Evolutionary conservation across 2,113 vertebrate genomes (phyloP).

Genomic region (Menidia beryllina): DNA sequence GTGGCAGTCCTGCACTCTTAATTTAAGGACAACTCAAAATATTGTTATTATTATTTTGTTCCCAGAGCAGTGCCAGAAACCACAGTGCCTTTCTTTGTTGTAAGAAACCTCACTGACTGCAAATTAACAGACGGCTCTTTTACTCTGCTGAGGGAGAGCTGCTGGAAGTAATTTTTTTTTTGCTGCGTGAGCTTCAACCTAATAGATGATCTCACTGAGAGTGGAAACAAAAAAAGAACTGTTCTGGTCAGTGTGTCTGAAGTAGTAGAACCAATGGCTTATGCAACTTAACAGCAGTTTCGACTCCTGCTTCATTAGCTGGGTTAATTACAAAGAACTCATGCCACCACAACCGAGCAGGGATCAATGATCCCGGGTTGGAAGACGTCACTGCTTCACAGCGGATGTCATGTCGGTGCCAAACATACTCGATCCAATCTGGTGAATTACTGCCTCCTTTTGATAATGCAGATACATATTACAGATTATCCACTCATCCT

Average conservation of each 20-base stretch:
- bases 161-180: conserved; percentile 52
- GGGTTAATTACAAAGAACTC: conserved; percentile 59
- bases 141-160: conserved; percentile 10
- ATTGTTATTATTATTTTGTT: background rate
- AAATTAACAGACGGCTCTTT: conserved; percentile 35
- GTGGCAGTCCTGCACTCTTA: background rate
- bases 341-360: conserved; percentile 36
- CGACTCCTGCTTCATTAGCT: conserved; percentile 53
- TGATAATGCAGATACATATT: background rate
- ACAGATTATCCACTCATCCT: background rate
- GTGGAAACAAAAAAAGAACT: conserved; percentile 10
- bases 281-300: conserved; percentile 52
- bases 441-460: background rate
- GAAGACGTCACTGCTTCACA: conserved; percentile 26
- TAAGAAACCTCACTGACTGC: conserved; percentile 37
- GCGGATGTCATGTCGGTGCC: conserved; percentile 19
- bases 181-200: conserved; percentile 22
- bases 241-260: conserved; percentile 40
- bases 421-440: background rate
- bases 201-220: conserved; percentile 39
- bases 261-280: conserved; percentile 55
- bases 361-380: conserved; percentile 41
- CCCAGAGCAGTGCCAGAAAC: conserved; percentile 10
- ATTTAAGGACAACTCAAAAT: conserved; percentile 1
- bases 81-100: conserved; percentile 11